These are phyloP conservation scores for Probaryconus sp. DNA, from an alignment of 1,140 invertebrate genomes.

Conservation along the genomic window DNA sequence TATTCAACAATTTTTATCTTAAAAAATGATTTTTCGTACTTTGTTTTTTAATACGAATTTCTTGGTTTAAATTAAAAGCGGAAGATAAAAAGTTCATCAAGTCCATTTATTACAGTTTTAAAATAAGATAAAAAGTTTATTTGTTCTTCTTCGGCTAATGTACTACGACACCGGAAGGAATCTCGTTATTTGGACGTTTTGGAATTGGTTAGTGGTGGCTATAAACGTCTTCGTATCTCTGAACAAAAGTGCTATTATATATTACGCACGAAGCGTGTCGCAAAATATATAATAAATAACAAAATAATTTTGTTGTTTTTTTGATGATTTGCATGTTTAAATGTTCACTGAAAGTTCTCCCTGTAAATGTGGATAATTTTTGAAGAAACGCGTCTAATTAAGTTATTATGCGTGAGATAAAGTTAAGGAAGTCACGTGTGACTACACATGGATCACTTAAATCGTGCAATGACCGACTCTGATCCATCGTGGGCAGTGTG, in stretches of 20 bases:
- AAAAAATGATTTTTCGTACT: no score
- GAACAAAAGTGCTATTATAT: conserved; percentile 40
- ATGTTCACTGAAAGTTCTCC: no score
- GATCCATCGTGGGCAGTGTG: conserved; percentile 22
- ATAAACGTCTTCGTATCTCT: conserved; percentile 22
- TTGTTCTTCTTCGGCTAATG: conserved; percentile 7
- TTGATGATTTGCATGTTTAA: no score
- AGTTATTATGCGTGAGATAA: conserved; percentile 32
- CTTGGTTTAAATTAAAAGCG: no score
- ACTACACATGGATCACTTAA: not conserved
- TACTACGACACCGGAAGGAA: conserved; percentile 28
- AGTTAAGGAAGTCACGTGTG: not conserved
- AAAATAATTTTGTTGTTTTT: no score
- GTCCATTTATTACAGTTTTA: no score
- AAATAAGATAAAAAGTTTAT: conserved; percentile 23
- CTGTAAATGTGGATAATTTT: no score
- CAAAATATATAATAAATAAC: conserved; percentile 19
- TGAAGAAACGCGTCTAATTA: conserved; percentile 44
- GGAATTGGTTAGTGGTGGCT: conserved; percentile 17
- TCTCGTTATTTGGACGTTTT: conserved; percentile 26
- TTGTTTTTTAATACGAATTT: no score
- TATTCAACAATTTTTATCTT: no score
- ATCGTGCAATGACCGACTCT: conserved; percentile 39
- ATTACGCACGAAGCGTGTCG: conserved; percentile 13
- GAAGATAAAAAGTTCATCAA: no score